Evolutionary conservation across 2,113 vertebrate species (phyloP).

Genomic region (Rhinolophus sinicus): DNA sequence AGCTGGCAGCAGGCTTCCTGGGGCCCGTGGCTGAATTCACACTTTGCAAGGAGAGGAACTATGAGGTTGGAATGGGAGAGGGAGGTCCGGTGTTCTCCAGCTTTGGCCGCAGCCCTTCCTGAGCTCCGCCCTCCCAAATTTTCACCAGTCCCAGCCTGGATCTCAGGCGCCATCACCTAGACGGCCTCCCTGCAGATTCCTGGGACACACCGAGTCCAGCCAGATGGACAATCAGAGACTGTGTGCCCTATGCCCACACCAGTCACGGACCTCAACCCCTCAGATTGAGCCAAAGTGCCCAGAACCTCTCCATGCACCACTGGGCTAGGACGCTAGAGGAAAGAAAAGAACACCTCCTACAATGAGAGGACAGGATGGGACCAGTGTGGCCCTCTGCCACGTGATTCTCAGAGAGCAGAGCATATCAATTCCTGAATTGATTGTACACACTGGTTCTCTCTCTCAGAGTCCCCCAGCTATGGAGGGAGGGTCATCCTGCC

Average conservation of each 20-base stretch:
- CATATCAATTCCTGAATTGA: neutral
- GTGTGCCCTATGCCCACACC: rapidly evolving
- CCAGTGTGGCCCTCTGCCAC: neutral
- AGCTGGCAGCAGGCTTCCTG: neutral
- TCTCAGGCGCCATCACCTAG: neutral
- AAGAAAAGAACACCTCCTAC: neutral
- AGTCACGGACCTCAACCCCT: neutral
- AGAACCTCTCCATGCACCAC: neutral
- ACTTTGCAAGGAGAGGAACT: neutral
- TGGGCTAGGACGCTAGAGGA: neutral
- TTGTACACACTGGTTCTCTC: neutral
- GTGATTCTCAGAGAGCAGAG: rapidly evolving
- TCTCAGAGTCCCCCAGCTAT: neutral
- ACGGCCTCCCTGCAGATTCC: neutral
- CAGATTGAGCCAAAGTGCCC: neutral
- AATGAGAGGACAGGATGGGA: neutral
- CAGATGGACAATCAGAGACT: neutral
- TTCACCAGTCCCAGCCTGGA: neutral
- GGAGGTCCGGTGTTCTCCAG: neutral
- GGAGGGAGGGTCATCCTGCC: no score
- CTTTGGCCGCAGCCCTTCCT: no score
- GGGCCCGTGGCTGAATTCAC: neutral
- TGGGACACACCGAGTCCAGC: neutral
- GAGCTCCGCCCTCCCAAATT: neutral
- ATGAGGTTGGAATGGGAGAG: neutral